Evolutionary conservation across 2,797 vertebrate genomes (phyloP).

Genomic region (Gymnothorax javanicus): DNA sequence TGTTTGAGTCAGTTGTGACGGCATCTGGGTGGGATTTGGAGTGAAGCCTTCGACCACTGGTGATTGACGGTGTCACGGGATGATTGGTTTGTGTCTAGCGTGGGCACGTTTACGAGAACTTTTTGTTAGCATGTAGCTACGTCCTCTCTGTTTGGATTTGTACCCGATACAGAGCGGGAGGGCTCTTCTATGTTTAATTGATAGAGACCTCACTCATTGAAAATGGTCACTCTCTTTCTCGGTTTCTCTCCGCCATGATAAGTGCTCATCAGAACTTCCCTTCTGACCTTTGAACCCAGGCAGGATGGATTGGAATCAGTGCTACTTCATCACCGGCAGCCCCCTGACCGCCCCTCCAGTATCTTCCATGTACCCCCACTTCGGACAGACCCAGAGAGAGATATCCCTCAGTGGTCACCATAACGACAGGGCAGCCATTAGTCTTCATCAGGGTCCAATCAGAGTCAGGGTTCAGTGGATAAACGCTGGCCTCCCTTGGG

Average conservation of each 20-base stretch:
- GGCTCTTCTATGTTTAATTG: constrained; percentile 30
- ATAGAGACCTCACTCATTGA: constrained; percentile 33
- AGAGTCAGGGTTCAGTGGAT: constrained; percentile 43
- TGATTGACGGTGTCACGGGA: no score
- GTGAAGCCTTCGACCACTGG: no score
- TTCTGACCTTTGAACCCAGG: constrained; percentile 64
- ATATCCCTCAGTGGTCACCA: constrained; percentile 47
- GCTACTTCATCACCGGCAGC: constrained; percentile 57
- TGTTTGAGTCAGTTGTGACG: background rate
- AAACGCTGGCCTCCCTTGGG: constrained; percentile 53
- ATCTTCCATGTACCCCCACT: constrained; percentile 19
- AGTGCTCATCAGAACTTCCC: constrained; percentile 55
- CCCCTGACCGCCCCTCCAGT: background rate
- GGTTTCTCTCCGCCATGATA: constrained; percentile 44
- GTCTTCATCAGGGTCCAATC: constrained; percentile 71
- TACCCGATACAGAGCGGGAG: no score
- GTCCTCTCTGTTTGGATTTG: no score
- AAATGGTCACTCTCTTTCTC: constrained; percentile 24
- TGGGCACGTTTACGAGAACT: no score
- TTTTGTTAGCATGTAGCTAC: no score
- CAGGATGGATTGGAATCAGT: constrained; percentile 64
- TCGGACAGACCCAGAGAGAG: constrained; percentile 45
- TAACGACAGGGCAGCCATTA: constrained; percentile 66
- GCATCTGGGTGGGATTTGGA: no score
- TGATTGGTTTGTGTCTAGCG: no score